Conservation (phyloP, 2,888 invertebrate species). For the Sarcophaga caerulescens region DNA sequence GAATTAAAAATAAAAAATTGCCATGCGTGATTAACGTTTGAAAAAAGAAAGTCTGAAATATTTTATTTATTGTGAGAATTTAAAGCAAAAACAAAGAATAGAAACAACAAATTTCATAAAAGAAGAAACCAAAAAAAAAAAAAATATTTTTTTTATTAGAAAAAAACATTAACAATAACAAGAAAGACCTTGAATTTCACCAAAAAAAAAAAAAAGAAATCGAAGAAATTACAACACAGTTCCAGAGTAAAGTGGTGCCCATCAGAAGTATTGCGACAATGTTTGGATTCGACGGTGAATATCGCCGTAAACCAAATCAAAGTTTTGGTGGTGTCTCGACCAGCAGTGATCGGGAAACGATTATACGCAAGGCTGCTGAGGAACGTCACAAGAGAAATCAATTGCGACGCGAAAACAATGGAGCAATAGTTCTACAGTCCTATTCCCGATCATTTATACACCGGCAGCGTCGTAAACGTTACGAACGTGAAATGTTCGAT, state of each 20-base stretch:
- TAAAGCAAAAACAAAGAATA: background rate
- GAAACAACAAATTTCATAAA: background rate
- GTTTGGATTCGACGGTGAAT: constrained; percentile 95
- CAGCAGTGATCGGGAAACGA: constrained; percentile 84
- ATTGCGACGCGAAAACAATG: constrained; percentile 87
- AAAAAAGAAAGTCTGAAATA: background rate
- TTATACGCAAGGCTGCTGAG: constrained; percentile 89
- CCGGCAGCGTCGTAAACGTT: constrained; percentile 85
- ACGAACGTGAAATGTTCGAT: constrained; percentile 88
- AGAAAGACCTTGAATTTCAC: background rate
- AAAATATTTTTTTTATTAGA: background rate
- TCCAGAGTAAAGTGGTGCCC: background rate
- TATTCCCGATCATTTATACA: constrained; percentile 88
- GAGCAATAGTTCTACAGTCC: constrained; percentile 91
- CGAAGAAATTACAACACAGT: background rate
- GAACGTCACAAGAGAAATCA: constrained; percentile 95
- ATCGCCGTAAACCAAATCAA: constrained; percentile 92
- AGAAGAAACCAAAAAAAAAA: background rate
- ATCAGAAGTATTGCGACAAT: constrained; percentile 76
- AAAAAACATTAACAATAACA: background rate
- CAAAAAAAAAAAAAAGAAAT: background rate
- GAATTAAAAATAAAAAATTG: background rate
- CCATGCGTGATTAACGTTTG: background rate
- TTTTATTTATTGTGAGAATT: background rate
- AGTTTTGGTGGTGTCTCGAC: constrained; percentile 94